A percentile compares a stretch with the other conserved stretches of the same genome.
phyloP scores from a whole-genome alignment of 2,113 vertebrate species.

The Spea bombifrons region DNA sequence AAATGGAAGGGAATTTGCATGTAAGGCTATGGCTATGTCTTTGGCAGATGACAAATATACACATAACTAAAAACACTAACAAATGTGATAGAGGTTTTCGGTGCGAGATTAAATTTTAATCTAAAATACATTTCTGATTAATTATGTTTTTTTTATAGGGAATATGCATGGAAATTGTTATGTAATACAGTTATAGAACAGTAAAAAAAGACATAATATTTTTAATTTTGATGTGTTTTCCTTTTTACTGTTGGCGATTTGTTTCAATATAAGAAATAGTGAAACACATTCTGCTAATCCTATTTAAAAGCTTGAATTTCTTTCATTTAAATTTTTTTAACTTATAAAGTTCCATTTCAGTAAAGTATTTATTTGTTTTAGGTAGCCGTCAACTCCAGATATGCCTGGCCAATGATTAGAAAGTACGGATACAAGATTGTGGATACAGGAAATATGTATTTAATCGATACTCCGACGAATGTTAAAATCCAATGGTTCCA shows the following conservation, averaged over 20 bases:
- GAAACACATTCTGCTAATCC: background rate
- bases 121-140: no score
- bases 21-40: no score
- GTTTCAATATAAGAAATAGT: background rate
- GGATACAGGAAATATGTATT: conserved; percentile 92
- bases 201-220: no score
- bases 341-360: conserved; percentile 14
- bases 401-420: conserved; percentile 81
- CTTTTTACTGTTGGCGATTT: background rate
- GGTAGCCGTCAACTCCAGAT: conserved; percentile 83
- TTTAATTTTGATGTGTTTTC: no score
- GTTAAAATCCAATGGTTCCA: conserved; percentile 93
- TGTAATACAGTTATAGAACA: no score
- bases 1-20: no score
- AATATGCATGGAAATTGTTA: no score
- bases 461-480: conserved; percentile 79
- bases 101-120: no score
- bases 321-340: background rate
- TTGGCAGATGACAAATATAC: no score
- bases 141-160: no score
- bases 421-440: conserved; percentile 87
- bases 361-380: conserved; percentile 51
- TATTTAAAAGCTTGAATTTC: background rate
- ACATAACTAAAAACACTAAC: no score
- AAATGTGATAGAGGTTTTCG: no score